Percentiles rank a stretch among this genome's conserved stretches.
phyloP scores from a whole-genome alignment of 1,140 invertebrate species.

The Dryas iulia region DNA sequence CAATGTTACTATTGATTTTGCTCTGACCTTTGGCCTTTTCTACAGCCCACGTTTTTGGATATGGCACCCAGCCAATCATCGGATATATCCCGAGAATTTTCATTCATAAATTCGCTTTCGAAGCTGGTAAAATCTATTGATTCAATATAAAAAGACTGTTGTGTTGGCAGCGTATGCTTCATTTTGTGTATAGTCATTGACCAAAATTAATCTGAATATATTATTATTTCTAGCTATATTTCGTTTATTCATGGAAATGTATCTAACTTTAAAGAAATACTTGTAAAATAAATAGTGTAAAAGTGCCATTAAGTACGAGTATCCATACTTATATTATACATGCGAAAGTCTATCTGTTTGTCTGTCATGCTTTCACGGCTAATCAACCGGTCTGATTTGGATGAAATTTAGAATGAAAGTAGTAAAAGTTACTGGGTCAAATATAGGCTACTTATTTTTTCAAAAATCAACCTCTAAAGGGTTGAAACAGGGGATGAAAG shows the following conservation, averaged over 20 bases:
- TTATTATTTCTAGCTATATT: slow-evolving; percentile 6
- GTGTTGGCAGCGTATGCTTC: slow-evolving; percentile 1
- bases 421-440: too few species aligned
- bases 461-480: too few species aligned
- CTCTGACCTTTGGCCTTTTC: slow-evolving; percentile 52
- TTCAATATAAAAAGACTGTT: slow-evolving; percentile 6
- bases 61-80: slow-evolving; percentile 50
- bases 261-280: too few species aligned
- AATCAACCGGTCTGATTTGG: too few species aligned
- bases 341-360: too few species aligned
- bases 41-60: slow-evolving; percentile 43
- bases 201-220: background rate
- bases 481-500: too few species aligned
- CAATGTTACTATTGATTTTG: slow-evolving; percentile 22
- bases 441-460: too few species aligned
- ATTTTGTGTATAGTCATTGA: slow-evolving; percentile 6
- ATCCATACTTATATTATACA: too few species aligned
- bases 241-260: background rate
- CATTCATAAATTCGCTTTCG: slow-evolving; percentile 65
- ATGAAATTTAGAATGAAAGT: too few species aligned
- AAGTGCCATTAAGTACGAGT: too few species aligned
- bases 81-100: slow-evolving; percentile 46
- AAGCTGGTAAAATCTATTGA: slow-evolving; percentile 6
- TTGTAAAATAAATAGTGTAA: too few species aligned
- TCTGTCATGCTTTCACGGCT: too few species aligned